Evolutionary conservation across 2,113 vertebrate species (phyloP).

Genomic region (Myxocyprinus asiaticus): DNA sequence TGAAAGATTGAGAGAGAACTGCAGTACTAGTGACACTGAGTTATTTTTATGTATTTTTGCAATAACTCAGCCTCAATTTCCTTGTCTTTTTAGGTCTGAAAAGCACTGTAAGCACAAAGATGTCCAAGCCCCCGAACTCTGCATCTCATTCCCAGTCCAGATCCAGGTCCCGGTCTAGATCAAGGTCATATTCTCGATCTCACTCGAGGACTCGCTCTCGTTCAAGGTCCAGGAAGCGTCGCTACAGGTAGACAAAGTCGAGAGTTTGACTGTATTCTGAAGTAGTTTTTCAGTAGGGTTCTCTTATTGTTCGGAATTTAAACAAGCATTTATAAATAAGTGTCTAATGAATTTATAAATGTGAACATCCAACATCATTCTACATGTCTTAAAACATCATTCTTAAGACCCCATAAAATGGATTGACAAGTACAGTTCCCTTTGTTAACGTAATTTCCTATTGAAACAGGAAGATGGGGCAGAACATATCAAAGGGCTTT

Average conservation of each 20-base stretch:
- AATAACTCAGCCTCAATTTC: neutral
- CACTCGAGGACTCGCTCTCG: conserved; percentile 89
- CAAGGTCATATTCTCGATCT: conserved; percentile 92
- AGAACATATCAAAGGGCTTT: no score
- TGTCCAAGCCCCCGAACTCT: conserved; percentile 94
- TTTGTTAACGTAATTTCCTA: no score
- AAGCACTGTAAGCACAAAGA: conserved; percentile 64
- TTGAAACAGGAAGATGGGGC: no score
- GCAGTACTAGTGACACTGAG: no score
- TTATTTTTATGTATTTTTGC: neutral
- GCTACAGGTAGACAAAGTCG: conserved; percentile 82
- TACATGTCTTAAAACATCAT: no score
- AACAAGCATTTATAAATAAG: no score
- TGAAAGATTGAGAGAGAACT: no score
- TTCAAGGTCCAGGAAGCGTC: conserved; percentile 91
- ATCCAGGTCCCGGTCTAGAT: conserved; percentile 85
- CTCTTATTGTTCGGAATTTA: no score
- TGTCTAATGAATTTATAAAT: no score
- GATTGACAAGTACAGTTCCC: no score
- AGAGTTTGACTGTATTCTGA: neutral
- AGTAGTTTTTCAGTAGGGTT: neutral
- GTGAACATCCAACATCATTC: no score
- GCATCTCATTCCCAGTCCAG: conserved; percentile 88
- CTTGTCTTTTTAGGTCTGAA: conserved; percentile 55
- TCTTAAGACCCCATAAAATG: no score